Base-by-base conservation (phyloP, 92 coral and sea anemone genomes). In the Phenganax stokvisi region DNA sequence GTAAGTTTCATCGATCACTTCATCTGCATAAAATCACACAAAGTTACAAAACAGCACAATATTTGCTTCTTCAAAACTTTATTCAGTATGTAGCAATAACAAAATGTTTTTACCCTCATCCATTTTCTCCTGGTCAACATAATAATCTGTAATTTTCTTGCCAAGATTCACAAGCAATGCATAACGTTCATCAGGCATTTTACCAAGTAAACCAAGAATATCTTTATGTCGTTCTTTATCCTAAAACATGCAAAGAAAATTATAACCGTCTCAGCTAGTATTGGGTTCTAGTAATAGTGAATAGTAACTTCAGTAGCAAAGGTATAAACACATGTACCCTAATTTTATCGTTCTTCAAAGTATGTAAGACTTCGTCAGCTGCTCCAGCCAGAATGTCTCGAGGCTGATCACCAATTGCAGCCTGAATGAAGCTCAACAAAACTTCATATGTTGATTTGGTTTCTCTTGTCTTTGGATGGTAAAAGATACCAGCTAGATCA, bases 381-480 rank as follows among this genome's bases (percentile, higher is more conserved):
- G 98, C 98, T 76, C 98, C 98, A 87, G 97, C 90, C 60, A 94
- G 85, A 37, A 94, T 90, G 69, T 94, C 98, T 52, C 98, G 98
- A 51, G 98, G 98, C 93, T 94, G 98, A 83, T 92, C 98, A 71
- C 98, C 98, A 87, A 94, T 92, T 1, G 98, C 98, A 51, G 98
- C 98, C 79, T 92, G 97, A 29, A 94, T 92, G 60, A 94, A 94
- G 73, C 97, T 94, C 71, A 94, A 84, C 55, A 94, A 85, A 15
- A 94, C 98, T 63, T 94, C 98, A 74, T 94, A 94, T 3, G 98
- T 94, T 60, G 97, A 85, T 73, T 94, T 94, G 61, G 96, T 94
- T 76, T 94, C 98, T 56, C 98, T 81, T n/a, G 98, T 94, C 69
- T 94, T 94, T 25, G 98, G 98, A 63, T 96, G 83, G 76, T 94